Evolutionary conservation across 2,113 vertebrate genomes (phyloP).

Genomic region (Brachyhypopomus gauderio): DNA sequence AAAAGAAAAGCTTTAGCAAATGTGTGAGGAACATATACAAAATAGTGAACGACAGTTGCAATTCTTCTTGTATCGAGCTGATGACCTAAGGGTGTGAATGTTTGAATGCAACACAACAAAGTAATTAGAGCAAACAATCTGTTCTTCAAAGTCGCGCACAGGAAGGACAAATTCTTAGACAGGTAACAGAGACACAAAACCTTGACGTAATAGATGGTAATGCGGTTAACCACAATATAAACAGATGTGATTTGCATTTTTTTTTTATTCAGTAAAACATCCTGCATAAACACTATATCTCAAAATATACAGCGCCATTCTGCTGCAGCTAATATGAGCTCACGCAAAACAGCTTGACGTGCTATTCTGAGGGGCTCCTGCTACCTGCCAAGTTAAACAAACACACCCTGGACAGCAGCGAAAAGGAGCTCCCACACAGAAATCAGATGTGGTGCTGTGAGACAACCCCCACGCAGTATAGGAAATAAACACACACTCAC

Average conservation of each 20-base stretch:
- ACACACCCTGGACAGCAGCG: conserved; percentile 34
- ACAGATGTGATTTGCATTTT: too few species aligned
- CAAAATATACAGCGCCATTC: conserved; percentile 41
- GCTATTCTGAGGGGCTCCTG: conserved; percentile 27
- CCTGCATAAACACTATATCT: conserved; percentile 1
- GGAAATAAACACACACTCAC: conserved; percentile 13
- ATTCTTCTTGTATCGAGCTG: conserved; percentile 10
- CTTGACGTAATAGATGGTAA: neutral
- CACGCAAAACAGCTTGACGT: conserved; percentile 21
- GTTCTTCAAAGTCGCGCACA: neutral
- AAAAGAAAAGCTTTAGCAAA: conserved; percentile 19
- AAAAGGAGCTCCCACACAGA: conserved; percentile 37
- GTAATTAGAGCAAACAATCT: conserved; percentile 49
- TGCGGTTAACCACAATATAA: too few species aligned
- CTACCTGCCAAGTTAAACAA: conserved; percentile 46
- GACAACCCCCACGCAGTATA: conserved; percentile 30
- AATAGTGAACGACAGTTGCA: conserved; percentile 29
- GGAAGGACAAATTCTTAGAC: conserved; percentile 22
- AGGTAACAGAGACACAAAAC: too few species aligned
- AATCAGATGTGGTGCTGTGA: conserved; percentile 42
- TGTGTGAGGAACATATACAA: conserved; percentile 21
- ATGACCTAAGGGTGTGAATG: conserved; percentile 41
- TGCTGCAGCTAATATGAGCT: conserved; percentile 37
- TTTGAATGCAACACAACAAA: conserved; percentile 22
- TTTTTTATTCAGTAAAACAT: neutral